Evolutionary conservation across 2,797 vertebrate genomes (phyloP).

Genomic region (Catostomus latipinnis): DNA sequence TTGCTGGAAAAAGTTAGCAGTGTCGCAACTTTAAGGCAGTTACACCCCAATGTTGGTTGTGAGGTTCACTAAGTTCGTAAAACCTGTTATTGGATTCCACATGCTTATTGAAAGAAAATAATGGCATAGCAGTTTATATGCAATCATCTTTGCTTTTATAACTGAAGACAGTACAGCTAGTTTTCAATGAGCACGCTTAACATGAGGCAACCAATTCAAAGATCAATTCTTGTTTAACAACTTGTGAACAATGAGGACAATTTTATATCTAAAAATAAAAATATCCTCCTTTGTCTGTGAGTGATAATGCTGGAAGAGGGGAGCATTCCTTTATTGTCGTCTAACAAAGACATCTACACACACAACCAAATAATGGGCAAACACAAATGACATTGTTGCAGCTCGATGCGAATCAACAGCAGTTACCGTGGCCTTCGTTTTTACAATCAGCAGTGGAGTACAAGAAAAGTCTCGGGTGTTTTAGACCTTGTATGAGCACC

Average conservation of each 20-base stretch:
- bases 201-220: not conserved
- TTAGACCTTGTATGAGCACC: not conserved
- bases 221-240: slow-evolving; percentile 20
- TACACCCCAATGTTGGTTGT: too few relatives aligned
- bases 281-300: slow-evolving; percentile 15
- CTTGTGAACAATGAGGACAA: slow-evolving; percentile 9
- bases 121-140: slow-evolving; percentile 17
- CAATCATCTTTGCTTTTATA: slow-evolving; percentile 26
- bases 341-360: not conserved
- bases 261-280: slow-evolving; percentile 16
- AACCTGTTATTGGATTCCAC: too few relatives aligned
- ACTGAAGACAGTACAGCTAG: not conserved
- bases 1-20: too few relatives aligned
- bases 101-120: not conserved
- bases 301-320: not conserved
- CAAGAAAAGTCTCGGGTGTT: not conserved
- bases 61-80: too few relatives aligned
- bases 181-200: not conserved
- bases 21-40: too few relatives aligned
- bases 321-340: not conserved
- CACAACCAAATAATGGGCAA: not conserved
- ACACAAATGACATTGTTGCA: not conserved
- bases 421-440: not conserved
- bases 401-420: not conserved
- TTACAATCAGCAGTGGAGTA: not conserved